These are phyloP conservation scores for Pycnonotus jocosus DNA, from an alignment of 2,113 vertebrate genomes.

Conservation along the genomic window DNA sequence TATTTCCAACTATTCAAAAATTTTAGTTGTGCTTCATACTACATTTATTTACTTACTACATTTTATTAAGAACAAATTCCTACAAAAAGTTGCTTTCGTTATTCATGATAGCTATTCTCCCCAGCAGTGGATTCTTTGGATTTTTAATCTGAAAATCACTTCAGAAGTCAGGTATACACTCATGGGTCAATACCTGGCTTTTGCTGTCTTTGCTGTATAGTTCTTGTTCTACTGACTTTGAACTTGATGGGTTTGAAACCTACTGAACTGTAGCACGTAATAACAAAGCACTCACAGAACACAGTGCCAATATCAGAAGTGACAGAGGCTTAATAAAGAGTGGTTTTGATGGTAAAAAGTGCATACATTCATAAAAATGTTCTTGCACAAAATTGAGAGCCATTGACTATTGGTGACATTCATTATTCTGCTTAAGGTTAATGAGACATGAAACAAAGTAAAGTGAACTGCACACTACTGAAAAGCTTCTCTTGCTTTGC, in stretches of 20 bases:
- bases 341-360: background rate
- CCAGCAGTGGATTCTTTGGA: background rate
- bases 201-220: background rate
- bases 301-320: background rate
- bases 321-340: background rate
- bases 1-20: background rate
- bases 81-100: background rate
- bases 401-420: background rate
- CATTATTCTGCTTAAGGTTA: background rate
- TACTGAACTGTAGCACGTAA: background rate
- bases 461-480: background rate
- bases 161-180: background rate
- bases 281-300: background rate
- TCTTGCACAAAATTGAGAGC: background rate
- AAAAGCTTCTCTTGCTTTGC: background rate
- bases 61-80: background rate
- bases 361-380: background rate
- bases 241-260: background rate
- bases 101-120: background rate
- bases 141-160: conserved; percentile 3
- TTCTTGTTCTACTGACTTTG: background rate
- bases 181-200: background rate
- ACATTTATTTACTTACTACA: background rate
- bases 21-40: background rate
- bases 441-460: background rate